Conservation (phyloP, 2,888 invertebrate species). For the Frankliniella intonsa region DNA sequence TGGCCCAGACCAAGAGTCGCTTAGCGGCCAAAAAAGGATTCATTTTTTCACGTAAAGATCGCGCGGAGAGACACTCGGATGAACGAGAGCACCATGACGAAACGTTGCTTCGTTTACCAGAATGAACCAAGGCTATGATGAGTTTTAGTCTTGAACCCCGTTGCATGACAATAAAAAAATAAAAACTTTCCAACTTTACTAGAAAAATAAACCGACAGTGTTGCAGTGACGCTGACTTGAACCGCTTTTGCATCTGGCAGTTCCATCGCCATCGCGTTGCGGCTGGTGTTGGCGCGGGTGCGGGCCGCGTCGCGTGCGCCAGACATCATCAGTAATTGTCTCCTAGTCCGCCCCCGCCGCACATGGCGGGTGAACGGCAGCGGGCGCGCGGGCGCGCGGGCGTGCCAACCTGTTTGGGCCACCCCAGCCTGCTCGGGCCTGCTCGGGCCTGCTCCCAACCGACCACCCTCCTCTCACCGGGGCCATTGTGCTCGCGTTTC, state of each 20-base stretch:
- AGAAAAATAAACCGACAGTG: too few species aligned
- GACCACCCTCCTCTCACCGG: neutral
- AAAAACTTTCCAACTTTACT: too few species aligned
- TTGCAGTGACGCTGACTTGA: too few species aligned
- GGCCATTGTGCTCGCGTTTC: neutral
- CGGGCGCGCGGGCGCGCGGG: neutral
- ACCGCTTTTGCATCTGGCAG: too few species aligned
- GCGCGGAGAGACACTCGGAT: too few species aligned
- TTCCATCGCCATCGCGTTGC: too few species aligned
- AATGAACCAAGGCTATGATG: too few species aligned
- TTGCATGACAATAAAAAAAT: too few species aligned
- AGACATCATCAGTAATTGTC: slow-evolving; percentile 18
- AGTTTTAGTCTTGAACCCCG: too few species aligned
- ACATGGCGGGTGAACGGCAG: neutral
- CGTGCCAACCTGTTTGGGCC: neutral
- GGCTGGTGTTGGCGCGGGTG: too few species aligned
- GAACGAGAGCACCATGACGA: too few species aligned
- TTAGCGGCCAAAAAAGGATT: neutral
- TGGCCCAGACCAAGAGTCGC: neutral
- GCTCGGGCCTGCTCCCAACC: neutral
- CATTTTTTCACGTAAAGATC: neutral
- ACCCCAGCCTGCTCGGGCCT: neutral
- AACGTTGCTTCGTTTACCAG: too few species aligned
- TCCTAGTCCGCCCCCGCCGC: neutral
- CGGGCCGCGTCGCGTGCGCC: neutral